These are phyloP conservation scores for Epizoanthus fatuus DNA, from an alignment of 92 coral and sea anemone species.

Conservation along the genomic window DNA sequence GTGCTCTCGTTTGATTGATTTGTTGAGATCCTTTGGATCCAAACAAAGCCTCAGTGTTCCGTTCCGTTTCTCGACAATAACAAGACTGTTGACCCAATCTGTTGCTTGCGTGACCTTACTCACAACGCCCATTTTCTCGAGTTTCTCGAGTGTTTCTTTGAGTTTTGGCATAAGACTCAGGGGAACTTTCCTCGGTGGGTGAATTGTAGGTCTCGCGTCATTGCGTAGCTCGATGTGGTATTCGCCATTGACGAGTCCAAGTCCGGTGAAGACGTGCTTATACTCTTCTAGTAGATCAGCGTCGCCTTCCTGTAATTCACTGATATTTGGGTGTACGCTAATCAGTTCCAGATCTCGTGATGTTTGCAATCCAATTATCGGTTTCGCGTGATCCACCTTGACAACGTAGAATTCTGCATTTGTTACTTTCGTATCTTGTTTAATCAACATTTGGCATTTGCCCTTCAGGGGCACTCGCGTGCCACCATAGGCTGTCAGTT, in stretches of 20 bases:
- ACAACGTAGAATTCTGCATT: background rate
- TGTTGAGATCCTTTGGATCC: constrained; percentile 67
- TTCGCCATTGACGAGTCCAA: constrained; percentile 63
- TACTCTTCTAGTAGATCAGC: too few relatives aligned
- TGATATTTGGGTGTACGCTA: background rate
- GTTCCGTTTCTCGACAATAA: constrained; percentile 60
- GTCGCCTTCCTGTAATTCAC: background rate
- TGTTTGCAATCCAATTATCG: constrained; percentile 52
- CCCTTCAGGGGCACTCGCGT: constrained; percentile 42
- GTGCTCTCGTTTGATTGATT: constrained; percentile 38
- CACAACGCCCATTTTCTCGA: constrained; percentile 45
- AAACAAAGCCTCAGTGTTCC: constrained; percentile 63
- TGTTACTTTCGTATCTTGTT: background rate
- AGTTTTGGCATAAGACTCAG: constrained; percentile 41
- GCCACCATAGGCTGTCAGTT: constrained; percentile 59
- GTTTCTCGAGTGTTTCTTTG: constrained; percentile 48
- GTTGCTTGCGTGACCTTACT: constrained; percentile 60
- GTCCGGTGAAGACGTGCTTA: constrained; percentile 53
- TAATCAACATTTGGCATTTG: constrained; percentile 22
- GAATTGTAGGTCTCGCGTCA: constrained; percentile 54
- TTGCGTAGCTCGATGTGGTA: constrained; percentile 55
- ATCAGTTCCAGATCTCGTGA: constrained; percentile 31
- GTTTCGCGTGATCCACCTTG: constrained; percentile 29
- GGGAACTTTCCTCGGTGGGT: constrained; percentile 64
- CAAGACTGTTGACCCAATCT: constrained; percentile 75